Percentiles rank a stretch among this genome's conserved stretches.
These are phyloP conservation scores for Suillia variegata DNA, from an alignment of 2,888 invertebrate genomes.

Conservation along the genomic window DNA sequence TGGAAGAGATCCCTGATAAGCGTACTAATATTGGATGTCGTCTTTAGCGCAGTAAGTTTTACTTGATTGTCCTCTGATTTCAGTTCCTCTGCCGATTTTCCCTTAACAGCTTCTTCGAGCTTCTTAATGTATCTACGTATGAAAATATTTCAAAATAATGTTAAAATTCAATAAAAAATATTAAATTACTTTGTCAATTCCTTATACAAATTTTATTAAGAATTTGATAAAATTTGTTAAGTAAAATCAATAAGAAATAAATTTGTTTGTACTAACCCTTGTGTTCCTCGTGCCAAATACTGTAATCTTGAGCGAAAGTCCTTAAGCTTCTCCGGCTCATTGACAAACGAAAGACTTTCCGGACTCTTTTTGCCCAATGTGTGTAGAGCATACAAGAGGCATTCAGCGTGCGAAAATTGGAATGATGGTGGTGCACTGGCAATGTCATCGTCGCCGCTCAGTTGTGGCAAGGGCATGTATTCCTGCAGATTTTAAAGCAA, in stretches of 20 bases:
- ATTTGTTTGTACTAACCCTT: conserved; percentile 74
- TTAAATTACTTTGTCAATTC: not conserved
- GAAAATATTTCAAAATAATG: not conserved
- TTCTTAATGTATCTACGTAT: conserved; percentile 60
- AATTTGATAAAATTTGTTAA: conserved; percentile 41
- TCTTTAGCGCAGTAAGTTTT: conserved; percentile 81
- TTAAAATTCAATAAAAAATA: not conserved
- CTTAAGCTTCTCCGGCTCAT: conserved; percentile 76
- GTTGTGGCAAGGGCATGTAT: conserved; percentile 87
- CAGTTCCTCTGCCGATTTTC: conserved; percentile 73
- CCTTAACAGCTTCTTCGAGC: conserved; percentile 64
- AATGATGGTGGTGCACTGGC: conserved; percentile 76
- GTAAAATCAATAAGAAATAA: conserved; percentile 57
- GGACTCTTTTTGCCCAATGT: conserved; percentile 80
- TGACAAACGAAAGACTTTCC: conserved; percentile 74
- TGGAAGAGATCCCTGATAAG: conserved; percentile 94
- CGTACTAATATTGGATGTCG: conserved; percentile 89
- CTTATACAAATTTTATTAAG: no score
- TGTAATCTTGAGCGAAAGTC: conserved; percentile 86
- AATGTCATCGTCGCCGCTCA: conserved; percentile 67
- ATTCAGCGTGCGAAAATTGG: conserved; percentile 93
- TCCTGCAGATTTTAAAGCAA: conserved; percentile 65
- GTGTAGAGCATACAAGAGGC: conserved; percentile 77
- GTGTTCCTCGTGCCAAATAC: conserved; percentile 90
- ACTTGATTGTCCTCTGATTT: conserved; percentile 80